These are phyloP conservation scores for Psylliodes chrysocephalus DNA, from an alignment of 2,888 invertebrate species.

Conservation along the genomic window DNA sequence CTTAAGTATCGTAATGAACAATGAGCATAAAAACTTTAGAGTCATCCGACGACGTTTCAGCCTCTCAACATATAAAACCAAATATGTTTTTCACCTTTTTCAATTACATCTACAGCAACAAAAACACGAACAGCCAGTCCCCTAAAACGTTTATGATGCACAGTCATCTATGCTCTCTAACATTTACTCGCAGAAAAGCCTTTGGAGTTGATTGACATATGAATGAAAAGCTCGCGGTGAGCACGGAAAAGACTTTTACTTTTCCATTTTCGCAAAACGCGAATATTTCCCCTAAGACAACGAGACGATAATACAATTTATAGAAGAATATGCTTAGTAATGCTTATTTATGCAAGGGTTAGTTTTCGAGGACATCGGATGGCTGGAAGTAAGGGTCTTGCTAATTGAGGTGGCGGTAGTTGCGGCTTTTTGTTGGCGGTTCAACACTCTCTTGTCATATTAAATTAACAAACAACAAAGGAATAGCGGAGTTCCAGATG, in stretches of 20 bases:
- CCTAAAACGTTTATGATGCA: not conserved
- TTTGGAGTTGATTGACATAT: slow-evolving; percentile 27
- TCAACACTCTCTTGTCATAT: slow-evolving; percentile 20
- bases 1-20: too few relatives aligned
- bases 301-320: slow-evolving; percentile 29
- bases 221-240: slow-evolving; percentile 22
- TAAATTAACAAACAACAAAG: slow-evolving; percentile 19
- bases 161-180: not conserved
- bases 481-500: slow-evolving; percentile 11
- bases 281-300: not conserved
- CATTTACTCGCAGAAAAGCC: not conserved
- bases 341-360: slow-evolving; percentile 37
- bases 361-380: slow-evolving; percentile 9
- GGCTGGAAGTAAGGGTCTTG: slow-evolving; percentile 23
- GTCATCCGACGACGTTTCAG: too few relatives aligned
- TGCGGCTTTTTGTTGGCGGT: slow-evolving; percentile 24
- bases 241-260: slow-evolving; percentile 4
- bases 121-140: not conserved
- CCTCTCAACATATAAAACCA: too few relatives aligned
- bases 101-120: too few relatives aligned
- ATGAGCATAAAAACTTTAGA: too few relatives aligned
- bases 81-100: too few relatives aligned
- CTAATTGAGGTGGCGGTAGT: slow-evolving; percentile 29
- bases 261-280: not conserved
- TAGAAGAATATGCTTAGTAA: slow-evolving; percentile 40